Percentiles rank a stretch among this genome's conserved stretches.
These are phyloP conservation scores for Cheilosia vernalis DNA, from an alignment of 2,888 invertebrate genomes.

Conservation along the genomic window DNA sequence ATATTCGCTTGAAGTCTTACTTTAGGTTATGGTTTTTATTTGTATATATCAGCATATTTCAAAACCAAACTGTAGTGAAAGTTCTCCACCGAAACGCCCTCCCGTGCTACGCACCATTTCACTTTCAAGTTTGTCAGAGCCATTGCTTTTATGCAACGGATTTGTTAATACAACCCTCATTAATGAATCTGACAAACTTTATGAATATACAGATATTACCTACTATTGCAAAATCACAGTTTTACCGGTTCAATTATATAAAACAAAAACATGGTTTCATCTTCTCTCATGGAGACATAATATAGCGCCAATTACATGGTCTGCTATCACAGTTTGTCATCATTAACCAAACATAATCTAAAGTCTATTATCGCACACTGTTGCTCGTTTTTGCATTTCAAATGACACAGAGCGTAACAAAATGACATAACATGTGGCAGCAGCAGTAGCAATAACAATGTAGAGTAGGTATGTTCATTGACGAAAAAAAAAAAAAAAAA, in stretches of 20 bases:
- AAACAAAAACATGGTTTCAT: neutral
- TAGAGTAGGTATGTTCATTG: slow-evolving; percentile 1
- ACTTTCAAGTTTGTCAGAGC: slow-evolving; percentile 1
- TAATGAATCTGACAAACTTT: neutral
- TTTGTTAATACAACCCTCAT: neutral
- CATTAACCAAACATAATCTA: slow-evolving; percentile 26
- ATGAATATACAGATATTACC: neutral
- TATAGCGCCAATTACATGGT: slow-evolving; percentile 3
- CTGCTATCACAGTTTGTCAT: slow-evolving; percentile 27
- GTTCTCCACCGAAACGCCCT: too few species aligned
- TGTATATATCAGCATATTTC: too few species aligned
- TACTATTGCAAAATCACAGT: neutral
- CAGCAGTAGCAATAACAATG: neutral
- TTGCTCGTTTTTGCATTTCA: slow-evolving; percentile 17
- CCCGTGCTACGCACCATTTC: neutral
- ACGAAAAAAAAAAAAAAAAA: neutral
- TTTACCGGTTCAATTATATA: slow-evolving; percentile 4
- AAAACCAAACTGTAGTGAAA: too few species aligned
- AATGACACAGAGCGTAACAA: slow-evolving; percentile 36
- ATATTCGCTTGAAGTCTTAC: too few species aligned
- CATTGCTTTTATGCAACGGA: neutral
- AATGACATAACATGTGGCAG: slow-evolving; percentile 39
- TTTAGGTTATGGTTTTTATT: too few species aligned
- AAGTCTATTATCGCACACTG: slow-evolving; percentile 26
- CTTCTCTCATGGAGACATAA: neutral